Conservation (phyloP, 2,888 invertebrate genomes). For the Andrena bicolor region DNA sequence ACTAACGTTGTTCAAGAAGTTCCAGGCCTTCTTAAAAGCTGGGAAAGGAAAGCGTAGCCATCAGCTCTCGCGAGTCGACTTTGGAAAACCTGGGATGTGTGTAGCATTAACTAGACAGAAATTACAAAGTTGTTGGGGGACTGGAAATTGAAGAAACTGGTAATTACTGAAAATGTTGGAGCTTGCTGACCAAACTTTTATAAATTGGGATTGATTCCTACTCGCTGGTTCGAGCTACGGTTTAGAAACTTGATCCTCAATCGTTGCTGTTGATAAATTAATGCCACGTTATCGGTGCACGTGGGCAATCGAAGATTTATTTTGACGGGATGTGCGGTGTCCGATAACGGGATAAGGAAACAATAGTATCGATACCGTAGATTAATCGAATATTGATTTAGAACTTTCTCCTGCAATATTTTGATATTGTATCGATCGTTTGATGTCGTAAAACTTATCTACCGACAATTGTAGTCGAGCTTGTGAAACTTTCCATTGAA, state of each 20-base stretch:
- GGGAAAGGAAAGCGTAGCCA: background rate
- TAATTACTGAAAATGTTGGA: no score
- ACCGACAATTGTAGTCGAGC: no score
- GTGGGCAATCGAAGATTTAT: conserved; percentile 8
- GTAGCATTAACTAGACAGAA: background rate
- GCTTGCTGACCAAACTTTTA: no score
- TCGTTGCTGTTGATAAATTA: conserved; percentile 20
- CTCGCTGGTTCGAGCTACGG: background rate
- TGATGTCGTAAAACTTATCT: background rate
- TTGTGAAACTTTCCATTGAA: no score
- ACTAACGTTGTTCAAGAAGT: background rate
- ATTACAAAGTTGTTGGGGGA: background rate
- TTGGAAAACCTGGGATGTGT: background rate
- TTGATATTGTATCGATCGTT: background rate
- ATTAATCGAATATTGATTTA: background rate
- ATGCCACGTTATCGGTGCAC: conserved; percentile 16
- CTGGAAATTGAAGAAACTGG: background rate
- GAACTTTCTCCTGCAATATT: background rate
- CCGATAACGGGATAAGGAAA: conserved; percentile 15
- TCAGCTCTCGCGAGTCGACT: background rate
- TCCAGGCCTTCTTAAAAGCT: background rate
- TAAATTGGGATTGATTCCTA: no score
- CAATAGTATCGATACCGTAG: conserved; percentile 13
- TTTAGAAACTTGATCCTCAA: background rate
- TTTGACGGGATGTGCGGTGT: background rate